phyloP scores from a whole-genome alignment of 2,797 vertebrate genomes.

The Hapalemur alaotrensis region DNA sequence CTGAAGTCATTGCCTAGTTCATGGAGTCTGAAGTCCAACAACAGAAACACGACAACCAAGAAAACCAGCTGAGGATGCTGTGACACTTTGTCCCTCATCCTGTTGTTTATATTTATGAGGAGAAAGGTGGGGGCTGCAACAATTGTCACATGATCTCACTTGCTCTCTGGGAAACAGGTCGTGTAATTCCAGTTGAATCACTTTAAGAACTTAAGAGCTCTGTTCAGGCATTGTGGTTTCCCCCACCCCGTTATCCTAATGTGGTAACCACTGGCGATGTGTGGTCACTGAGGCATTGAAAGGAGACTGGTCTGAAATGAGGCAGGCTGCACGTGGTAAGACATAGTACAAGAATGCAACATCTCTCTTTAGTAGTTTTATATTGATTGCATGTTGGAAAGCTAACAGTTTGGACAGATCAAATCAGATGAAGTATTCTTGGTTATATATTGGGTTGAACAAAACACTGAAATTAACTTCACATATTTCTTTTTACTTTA shows the following conservation, averaged over 20 bases:
- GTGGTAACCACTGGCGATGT: rapidly evolving
- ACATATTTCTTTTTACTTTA: not conserved
- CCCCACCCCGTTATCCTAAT: not conserved
- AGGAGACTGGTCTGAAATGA: not conserved
- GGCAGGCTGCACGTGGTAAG: not conserved
- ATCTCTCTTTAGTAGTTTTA: not conserved
- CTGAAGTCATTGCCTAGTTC: not conserved
- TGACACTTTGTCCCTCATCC: too few relatives aligned
- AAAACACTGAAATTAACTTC: not conserved
- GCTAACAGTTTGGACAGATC: not conserved
- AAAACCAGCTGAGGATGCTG: not conserved
- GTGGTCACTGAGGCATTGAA: not conserved
- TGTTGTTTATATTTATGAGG: not conserved
- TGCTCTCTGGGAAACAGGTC: not conserved
- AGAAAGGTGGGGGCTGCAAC: too few relatives aligned
- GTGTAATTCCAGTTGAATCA: not conserved
- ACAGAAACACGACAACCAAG: not conserved
- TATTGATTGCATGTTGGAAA: not conserved
- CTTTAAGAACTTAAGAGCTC: not conserved
- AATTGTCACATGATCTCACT: not conserved
- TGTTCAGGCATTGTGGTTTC: not conserved
- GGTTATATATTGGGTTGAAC: not conserved
- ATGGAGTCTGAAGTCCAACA: not conserved
- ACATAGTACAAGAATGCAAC: not conserved
- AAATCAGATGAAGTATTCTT: not conserved